Percentiles rank a stretch among this genome's conserved stretches.
Conservation (phyloP, 2,113 vertebrate species). For the Hemicordylus capensis region DNA sequence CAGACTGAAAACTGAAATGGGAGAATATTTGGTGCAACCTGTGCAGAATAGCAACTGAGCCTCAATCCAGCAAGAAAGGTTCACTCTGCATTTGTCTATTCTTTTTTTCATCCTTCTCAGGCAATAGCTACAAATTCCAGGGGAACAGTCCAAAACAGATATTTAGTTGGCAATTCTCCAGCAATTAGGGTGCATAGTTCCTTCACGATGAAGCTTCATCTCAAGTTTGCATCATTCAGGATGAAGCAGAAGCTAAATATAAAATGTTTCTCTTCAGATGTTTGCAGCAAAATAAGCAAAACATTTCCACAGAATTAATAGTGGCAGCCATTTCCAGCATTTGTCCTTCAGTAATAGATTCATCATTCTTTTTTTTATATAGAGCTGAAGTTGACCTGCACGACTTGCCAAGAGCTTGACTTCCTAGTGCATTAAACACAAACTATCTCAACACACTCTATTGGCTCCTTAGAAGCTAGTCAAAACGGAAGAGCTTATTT, state of each 20-base stretch:
- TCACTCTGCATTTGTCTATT: slow-evolving; percentile 5
- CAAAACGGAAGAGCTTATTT: neutral
- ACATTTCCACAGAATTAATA: neutral
- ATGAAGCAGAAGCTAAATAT: slow-evolving; percentile 6
- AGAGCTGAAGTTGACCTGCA: neutral
- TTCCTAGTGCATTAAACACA: slow-evolving; percentile 3
- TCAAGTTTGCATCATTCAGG: neutral
- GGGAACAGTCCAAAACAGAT: neutral
- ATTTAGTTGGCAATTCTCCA: neutral
- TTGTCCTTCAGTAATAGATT: neutral
- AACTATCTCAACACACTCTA: neutral
- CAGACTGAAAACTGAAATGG: neutral
- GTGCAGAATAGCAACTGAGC: slow-evolving; percentile 4
- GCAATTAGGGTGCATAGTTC: neutral
- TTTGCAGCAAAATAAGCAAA: slow-evolving; percentile 14
- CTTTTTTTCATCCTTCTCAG: neutral
- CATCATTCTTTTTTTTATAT: neutral
- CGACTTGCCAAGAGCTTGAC: neutral
- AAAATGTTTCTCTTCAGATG: rapidly evolving
- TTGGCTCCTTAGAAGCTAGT: neutral
- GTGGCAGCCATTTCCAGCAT: neutral
- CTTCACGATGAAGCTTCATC: slow-evolving; percentile 14
- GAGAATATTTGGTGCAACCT: neutral
- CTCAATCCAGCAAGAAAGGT: slow-evolving; percentile 3
- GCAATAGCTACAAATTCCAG: neutral